Conservation (phyloP, 2,113 vertebrate genomes). For the Bubo blakistoni region DNA sequence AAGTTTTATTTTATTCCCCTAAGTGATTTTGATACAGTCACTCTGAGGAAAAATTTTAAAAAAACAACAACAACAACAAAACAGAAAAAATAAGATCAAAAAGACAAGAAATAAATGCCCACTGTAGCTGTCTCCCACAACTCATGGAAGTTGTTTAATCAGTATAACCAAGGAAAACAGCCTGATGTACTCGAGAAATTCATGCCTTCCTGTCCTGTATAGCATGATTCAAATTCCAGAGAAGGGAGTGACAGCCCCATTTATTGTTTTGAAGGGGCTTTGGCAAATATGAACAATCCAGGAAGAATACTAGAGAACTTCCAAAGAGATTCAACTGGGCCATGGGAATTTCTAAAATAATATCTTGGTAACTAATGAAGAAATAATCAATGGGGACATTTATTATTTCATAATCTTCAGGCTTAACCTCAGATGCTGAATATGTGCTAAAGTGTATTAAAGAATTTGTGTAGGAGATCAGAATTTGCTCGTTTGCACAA, state of each 20-base stretch:
- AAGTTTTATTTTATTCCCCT: not conserved
- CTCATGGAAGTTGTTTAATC: not conserved
- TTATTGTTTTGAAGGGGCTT: not conserved
- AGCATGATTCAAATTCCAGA: not conserved
- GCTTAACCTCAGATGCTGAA: not conserved
- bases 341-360: not conserved
- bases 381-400: not conserved
- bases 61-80: too few relatives aligned
- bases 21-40: not conserved
- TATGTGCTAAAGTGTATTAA: not conserved
- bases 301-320: not conserved
- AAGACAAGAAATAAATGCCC: not conserved
- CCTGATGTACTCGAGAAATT: not conserved
- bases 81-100: not conserved
- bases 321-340: not conserved
- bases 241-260: not conserved
- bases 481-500: not conserved
- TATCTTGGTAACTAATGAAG: not conserved
- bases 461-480: not conserved
- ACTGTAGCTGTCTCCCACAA: not conserved
- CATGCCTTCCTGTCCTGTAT: not conserved
- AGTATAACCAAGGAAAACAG: not conserved
- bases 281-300: not conserved
- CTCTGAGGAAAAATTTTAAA: not conserved
- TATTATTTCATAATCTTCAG: not conserved